Percentiles rank a stretch among this genome's conserved stretches.
Evolutionary conservation across 2,888 invertebrate species (phyloP).

Genomic region (Trissolcus brochymenae): DNA sequence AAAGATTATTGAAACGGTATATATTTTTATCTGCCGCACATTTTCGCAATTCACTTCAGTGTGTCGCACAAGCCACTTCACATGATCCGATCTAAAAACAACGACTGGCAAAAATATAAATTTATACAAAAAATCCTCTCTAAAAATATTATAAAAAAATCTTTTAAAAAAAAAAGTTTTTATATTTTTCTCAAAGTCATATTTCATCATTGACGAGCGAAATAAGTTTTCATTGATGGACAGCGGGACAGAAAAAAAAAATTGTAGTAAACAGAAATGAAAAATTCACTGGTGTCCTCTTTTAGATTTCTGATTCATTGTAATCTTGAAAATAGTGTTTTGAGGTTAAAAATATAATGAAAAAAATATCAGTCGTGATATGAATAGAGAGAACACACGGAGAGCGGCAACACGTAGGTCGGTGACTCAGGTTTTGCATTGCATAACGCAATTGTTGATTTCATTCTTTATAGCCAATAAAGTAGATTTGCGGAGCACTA

Average conservation of each 20-base stretch:
- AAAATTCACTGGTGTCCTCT: neutral
- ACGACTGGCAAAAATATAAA: neutral
- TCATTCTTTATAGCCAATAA: constrained; percentile 28
- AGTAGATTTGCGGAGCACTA: constrained; percentile 24
- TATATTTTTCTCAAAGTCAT: too few species aligned
- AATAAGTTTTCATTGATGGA: neutral
- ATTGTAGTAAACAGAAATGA: neutral
- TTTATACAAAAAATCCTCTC: neutral
- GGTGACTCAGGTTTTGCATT: constrained; percentile 21
- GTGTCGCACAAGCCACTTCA: constrained; percentile 14
- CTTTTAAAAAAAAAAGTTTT: neutral
- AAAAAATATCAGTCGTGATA: neutral
- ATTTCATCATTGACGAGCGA: too few species aligned
- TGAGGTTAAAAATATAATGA: too few species aligned
- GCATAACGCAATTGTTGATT: constrained; percentile 31
- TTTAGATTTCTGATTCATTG: too few species aligned
- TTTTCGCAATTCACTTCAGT: constrained; percentile 25
- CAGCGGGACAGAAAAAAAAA: neutral
- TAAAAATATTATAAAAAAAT: neutral
- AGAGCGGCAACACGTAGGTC: constrained; percentile 6
- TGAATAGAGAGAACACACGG: constrained; percentile 4
- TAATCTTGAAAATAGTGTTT: too few species aligned
- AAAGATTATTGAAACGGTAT: constrained; percentile 32
- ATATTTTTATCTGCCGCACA: constrained; percentile 35
- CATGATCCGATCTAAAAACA: constrained; percentile 1